Percentiles rank a stretch among this genome's conserved stretches.
Evolutionary conservation across 1,140 invertebrate genomes (phyloP).

Genomic region (Wasmannia auropunctata): DNA sequence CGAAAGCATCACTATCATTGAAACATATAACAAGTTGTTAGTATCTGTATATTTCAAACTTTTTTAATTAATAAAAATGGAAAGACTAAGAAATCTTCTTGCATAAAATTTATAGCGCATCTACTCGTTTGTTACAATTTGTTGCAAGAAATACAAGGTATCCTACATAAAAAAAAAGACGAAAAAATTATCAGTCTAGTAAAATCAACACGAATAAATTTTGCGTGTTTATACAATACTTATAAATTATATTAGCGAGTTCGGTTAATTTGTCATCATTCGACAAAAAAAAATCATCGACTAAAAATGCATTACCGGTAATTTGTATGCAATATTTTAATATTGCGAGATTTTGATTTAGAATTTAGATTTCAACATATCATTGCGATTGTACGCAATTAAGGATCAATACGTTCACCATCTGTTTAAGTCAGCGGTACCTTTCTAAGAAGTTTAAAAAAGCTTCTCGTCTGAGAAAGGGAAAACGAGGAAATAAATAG

Average conservation of each 20-base stretch:
- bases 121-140: background rate
- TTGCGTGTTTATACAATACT: no score
- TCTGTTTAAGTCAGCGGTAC: background rate
- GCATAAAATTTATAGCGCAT: background rate
- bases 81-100: background rate
- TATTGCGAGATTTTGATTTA: background rate
- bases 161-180: background rate
- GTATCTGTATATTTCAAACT: background rate
- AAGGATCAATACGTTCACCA: background rate
- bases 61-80: no score
- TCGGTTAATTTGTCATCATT: background rate
- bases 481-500: constrained; percentile 13
- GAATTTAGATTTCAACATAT: background rate
- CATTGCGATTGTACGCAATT: background rate
- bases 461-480: background rate
- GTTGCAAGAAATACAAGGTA: background rate
- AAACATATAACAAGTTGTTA: background rate
- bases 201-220: background rate
- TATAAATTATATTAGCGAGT: background rate
- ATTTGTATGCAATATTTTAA: background rate
- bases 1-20: background rate
- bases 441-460: constrained; percentile 4
- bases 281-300: background rate
- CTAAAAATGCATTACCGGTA: background rate
- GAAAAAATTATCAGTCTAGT: background rate